Conservation (phyloP, 1,140 invertebrate genomes). For the Leguminivora glycinivorella region DNA sequence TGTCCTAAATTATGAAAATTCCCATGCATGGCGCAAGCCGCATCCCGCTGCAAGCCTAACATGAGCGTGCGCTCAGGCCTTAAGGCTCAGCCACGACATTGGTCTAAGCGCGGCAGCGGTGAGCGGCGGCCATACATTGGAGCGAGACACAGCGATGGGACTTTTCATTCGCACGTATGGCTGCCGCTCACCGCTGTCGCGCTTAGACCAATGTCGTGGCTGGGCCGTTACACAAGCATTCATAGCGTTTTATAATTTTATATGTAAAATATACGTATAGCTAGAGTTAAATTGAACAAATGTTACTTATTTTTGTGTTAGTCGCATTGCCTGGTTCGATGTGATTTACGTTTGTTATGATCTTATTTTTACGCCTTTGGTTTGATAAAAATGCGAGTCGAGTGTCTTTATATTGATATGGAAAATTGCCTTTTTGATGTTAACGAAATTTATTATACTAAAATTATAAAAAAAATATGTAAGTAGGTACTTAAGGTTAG, state of each 20-base stretch:
- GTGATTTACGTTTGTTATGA: background rate
- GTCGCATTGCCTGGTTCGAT: background rate
- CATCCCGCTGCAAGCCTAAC: too few relatives aligned
- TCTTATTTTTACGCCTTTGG: background rate
- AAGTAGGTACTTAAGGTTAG: constrained; percentile 17
- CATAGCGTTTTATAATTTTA: constrained; percentile 5
- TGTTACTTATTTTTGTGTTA: constrained; percentile 10
- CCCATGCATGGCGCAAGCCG: too few relatives aligned
- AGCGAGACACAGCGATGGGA: too few relatives aligned
- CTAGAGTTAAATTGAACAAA: background rate
- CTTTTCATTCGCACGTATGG: too few relatives aligned
- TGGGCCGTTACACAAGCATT: too few relatives aligned
- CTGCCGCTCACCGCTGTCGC: too few relatives aligned
- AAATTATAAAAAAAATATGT: background rate
- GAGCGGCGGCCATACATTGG: too few relatives aligned
- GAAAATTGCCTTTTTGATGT: constrained; percentile 7
- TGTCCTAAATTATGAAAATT: too few relatives aligned
- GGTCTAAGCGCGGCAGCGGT: too few relatives aligned
- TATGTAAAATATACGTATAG: constrained; percentile 5
- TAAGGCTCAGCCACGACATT: too few relatives aligned
- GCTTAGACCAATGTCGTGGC: too few relatives aligned
- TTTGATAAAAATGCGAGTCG: constrained; percentile 9
- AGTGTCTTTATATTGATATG: background rate
- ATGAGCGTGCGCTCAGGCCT: too few relatives aligned
- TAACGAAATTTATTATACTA: constrained; percentile 20